These are phyloP conservation scores for Taurulus bubalis DNA, from an alignment of 2,113 vertebrate genomes.

Conservation along the genomic window DNA sequence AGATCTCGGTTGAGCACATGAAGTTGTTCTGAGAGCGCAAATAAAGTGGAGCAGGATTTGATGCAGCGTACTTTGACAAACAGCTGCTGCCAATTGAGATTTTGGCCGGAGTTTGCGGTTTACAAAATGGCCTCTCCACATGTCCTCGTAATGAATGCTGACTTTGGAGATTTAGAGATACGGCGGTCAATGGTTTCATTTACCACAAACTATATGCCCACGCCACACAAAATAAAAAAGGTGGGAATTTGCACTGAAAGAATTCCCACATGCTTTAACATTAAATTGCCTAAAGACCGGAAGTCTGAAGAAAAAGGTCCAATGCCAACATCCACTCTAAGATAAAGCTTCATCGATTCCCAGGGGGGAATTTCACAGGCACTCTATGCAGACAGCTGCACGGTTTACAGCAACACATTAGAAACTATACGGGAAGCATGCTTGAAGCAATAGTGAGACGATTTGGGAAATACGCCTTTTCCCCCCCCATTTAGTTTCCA, in stretches of 20 bases:
- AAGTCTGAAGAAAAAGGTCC: background rate
- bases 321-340: background rate
- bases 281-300: background rate
- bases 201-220: background rate
- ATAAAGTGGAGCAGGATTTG: constrained; percentile 17
- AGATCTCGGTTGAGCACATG: constrained; percentile 86
- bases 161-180: constrained; percentile 37
- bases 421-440: background rate
- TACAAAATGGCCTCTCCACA: constrained; percentile 45
- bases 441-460: background rate
- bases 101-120: constrained; percentile 42
- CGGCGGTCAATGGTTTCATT: constrained; percentile 22
- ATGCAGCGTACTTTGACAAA: constrained; percentile 17
- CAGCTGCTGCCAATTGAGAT: constrained; percentile 53
- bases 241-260: background rate
- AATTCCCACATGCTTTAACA: background rate
- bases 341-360: background rate
- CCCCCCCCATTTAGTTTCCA: background rate
- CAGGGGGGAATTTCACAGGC: background rate
- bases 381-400: constrained; percentile 1
- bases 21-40: constrained; percentile 81
- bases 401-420: background rate
- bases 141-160: constrained; percentile 35
- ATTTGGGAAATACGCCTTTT: background rate
- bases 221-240: background rate